Percentiles rank a stretch among this genome's conserved stretches.
These are phyloP conservation scores for Peucedramus taeniatus DNA, from an alignment of 2,113 vertebrate species.

Conservation along the genomic window DNA sequence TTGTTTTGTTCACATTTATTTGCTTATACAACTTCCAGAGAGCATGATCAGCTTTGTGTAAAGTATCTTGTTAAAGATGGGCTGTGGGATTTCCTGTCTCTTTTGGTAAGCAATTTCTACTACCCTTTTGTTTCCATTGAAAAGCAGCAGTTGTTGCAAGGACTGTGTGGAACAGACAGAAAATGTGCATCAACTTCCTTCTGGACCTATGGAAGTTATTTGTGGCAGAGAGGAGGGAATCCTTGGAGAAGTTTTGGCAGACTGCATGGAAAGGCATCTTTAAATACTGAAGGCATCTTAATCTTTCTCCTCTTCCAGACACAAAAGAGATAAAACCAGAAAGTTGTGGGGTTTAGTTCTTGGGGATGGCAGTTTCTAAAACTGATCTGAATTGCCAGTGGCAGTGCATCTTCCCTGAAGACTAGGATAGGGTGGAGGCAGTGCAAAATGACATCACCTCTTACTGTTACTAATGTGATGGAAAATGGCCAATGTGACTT, in stretches of 20 bases:
- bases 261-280: background rate
- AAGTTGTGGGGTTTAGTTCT: background rate
- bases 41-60: background rate
- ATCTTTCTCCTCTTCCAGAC: background rate
- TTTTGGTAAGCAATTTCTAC: background rate
- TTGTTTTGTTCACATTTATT: background rate
- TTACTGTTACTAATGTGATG: background rate
- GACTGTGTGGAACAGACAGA: background rate
- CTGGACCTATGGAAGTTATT: background rate
- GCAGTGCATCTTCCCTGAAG: background rate
- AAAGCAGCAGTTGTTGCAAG: background rate
- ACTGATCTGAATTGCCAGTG: background rate
- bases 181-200: background rate
- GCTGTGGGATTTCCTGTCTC: background rate
- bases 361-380: background rate
- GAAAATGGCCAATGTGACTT: background rate
- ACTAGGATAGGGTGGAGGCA: background rate
- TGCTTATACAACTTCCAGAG: background rate
- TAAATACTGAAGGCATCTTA: background rate
- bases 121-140: background rate
- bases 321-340: background rate
- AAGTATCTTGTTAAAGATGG: background rate
- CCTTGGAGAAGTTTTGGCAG: background rate
- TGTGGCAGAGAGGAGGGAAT: background rate
- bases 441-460: background rate